phyloP scores from a whole-genome alignment of 2,888 invertebrate species.

The Orchestes rusci region DNA sequence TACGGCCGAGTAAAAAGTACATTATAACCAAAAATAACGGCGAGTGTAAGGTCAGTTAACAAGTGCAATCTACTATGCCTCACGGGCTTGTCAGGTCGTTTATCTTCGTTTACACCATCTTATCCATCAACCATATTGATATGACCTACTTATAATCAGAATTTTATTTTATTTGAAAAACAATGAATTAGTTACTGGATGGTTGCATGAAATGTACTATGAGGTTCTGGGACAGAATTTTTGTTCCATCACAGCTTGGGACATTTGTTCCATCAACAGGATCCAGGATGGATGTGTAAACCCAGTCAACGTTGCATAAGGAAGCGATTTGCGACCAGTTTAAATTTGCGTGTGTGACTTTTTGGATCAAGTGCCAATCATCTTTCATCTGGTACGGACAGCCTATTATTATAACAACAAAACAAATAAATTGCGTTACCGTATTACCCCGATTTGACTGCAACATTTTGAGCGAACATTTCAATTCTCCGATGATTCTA shows the following conservation, averaged over 20 bases:
- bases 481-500: too few relatives aligned
- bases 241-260: too few relatives aligned
- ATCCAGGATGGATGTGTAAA: constrained; percentile 8
- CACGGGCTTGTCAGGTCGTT: constrained; percentile 25
- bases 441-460: constrained; percentile 19
- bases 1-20: constrained; percentile 21
- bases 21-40: constrained; percentile 29
- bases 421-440: constrained; percentile 13
- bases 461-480: too few relatives aligned
- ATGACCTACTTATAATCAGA: too few relatives aligned
- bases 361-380: constrained; percentile 19
- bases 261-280: background rate
- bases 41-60: constrained; percentile 28
- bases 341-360: constrained; percentile 21
- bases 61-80: constrained; percentile 29
- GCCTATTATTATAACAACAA: constrained; percentile 17
- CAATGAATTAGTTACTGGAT: too few relatives aligned
- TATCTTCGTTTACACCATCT: constrained; percentile 17
- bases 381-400: constrained; percentile 14
- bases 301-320: constrained; percentile 14
- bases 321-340: constrained; percentile 19
- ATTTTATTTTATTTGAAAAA: too few relatives aligned
- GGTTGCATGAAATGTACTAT: too few relatives aligned
- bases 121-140: too few relatives aligned
- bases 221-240: too few relatives aligned